phyloP scores from a whole-genome alignment of 2,797 vertebrate species.

The Sternarchorhynchus goeldii region DNA sequence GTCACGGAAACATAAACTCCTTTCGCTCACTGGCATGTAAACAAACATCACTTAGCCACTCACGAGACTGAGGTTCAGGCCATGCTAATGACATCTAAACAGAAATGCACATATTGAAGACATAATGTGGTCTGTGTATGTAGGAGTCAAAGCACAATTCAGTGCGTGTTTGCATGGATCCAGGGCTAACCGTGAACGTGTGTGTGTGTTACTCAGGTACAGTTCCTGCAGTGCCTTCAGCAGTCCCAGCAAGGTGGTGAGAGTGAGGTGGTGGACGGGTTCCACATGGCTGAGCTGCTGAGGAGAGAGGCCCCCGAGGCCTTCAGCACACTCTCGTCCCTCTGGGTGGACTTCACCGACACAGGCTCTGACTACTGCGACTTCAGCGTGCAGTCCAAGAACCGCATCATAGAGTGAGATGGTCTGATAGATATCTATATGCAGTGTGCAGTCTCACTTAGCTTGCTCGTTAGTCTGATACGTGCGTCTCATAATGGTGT shows the following conservation, averaged over 20 bases:
- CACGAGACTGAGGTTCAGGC: no score
- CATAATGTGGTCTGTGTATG: no score
- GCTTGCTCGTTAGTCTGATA: neutral
- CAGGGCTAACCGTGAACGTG: neutral
- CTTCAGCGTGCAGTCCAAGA: constrained; percentile 91
- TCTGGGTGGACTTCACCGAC: constrained; percentile 87
- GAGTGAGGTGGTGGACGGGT: constrained; percentile 89
- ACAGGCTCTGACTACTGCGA: constrained; percentile 89
- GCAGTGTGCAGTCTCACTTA: neutral
- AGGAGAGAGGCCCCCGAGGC: constrained; percentile 82
- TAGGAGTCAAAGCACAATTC: no score
- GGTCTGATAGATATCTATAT: neutral
- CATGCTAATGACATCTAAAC: neutral
- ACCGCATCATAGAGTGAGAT: constrained; percentile 88
- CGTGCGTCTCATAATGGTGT: constrained; percentile 1
- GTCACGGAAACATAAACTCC: no score
- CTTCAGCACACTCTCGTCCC: constrained; percentile 80
- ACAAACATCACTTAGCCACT: no score
- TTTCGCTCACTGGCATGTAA: neutral
- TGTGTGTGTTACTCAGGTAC: constrained; percentile 77
- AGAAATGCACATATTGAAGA: no score
- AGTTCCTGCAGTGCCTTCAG: constrained; percentile 90
- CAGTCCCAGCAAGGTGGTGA: constrained; percentile 87
- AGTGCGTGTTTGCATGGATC: no score
- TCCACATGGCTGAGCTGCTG: constrained; percentile 81